These are phyloP conservation scores for Smutsia temminckii DNA, from an alignment of 2,797 vertebrate species.

Conservation along the genomic window DNA sequence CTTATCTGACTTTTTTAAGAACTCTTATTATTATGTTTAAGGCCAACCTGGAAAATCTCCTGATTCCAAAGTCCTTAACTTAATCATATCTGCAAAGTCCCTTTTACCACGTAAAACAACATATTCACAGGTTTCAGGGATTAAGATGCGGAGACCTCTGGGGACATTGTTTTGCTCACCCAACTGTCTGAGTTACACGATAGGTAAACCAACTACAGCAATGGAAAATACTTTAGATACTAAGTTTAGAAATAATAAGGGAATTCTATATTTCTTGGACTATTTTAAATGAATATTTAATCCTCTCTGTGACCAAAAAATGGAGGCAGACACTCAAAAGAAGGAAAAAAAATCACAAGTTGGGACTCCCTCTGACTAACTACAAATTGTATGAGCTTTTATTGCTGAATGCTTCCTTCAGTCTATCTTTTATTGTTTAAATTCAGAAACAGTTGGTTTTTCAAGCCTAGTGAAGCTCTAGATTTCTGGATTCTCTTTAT, in stretches of 20 bases:
- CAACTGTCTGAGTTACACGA: background rate
- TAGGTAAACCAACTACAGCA: background rate
- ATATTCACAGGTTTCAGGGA: background rate
- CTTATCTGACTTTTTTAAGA: background rate
- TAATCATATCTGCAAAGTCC: background rate
- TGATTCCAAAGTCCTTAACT: background rate
- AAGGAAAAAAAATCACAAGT: background rate
- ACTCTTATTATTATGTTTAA: background rate
- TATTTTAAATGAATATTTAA: conserved; percentile 2
- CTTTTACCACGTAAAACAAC: background rate
- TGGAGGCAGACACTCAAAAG: background rate
- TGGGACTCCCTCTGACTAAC: background rate
- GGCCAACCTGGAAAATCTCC: background rate
- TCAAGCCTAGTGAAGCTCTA: background rate
- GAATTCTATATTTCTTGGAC: background rate
- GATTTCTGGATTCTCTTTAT: conserved; percentile 18
- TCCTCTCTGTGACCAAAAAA: background rate
- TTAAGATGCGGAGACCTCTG: background rate
- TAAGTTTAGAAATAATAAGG: background rate
- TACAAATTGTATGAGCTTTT: background rate
- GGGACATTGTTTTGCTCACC: background rate
- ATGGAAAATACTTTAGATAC: background rate
- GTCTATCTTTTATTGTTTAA: conserved; percentile 29
- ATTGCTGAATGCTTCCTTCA: background rate
- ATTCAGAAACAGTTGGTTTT: background rate